A percentile compares a stretch with the other conserved stretches of the same genome.
These are phyloP conservation scores for Petrocephalus sullivani DNA, from an alignment of 2,797 vertebrate species.

Conservation along the genomic window DNA sequence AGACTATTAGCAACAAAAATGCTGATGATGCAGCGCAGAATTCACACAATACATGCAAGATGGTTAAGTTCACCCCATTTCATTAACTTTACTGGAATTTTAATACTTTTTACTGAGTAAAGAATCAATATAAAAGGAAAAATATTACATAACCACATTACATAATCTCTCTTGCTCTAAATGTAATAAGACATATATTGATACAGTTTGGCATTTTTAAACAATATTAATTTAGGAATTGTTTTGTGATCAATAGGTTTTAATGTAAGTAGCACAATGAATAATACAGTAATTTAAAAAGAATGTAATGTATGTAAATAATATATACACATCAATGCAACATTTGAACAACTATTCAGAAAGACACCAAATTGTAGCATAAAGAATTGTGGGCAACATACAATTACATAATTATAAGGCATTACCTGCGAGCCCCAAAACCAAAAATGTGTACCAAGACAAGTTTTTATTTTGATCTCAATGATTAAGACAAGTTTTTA, in stretches of 20 bases:
- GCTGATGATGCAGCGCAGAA: neutral
- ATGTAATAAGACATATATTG: neutral
- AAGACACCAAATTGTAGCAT: neutral
- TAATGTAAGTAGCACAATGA: neutral
- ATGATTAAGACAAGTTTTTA: neutral
- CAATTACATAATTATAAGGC: neutral
- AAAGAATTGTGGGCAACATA: neutral
- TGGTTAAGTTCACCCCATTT: neutral
- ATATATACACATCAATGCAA: neutral
- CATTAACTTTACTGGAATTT: neutral
- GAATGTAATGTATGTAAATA: neutral
- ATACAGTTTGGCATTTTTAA: neutral
- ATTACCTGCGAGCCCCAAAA: neutral
- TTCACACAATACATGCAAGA: neutral
- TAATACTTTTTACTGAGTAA: neutral
- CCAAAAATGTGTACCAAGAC: neutral
- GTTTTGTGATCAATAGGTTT: neutral
- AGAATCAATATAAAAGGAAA: neutral
- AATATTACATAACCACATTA: neutral
- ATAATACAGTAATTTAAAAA: neutral
- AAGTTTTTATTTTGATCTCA: neutral
- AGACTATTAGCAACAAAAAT: neutral
- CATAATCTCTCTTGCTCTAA: neutral
- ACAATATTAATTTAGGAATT: neutral
- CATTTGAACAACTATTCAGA: neutral